phyloP scores from a whole-genome alignment of 2,797 vertebrate species.

The Ceryle rudis region DNA sequence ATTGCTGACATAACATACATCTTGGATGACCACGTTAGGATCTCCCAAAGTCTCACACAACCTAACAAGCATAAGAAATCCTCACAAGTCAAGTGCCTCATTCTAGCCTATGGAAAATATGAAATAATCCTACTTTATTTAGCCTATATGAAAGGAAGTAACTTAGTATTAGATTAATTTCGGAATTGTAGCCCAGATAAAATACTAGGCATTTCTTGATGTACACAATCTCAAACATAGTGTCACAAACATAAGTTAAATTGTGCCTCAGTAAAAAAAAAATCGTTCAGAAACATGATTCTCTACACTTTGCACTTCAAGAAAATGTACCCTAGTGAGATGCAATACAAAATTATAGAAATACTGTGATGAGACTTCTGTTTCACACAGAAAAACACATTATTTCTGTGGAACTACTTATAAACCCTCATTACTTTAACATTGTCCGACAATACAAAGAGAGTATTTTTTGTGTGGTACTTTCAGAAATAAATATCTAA shows the following conservation, averaged over 20 bases:
- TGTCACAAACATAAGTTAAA: neutral
- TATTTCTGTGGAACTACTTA: constrained; percentile 29
- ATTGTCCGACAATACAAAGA: neutral
- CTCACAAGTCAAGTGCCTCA: neutral
- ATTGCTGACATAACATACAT: neutral
- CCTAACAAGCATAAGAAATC: neutral
- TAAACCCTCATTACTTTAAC: neutral
- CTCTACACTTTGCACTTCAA: neutral
- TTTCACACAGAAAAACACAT: neutral
- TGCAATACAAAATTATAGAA: neutral
- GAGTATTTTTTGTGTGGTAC: neutral
- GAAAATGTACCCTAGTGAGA: neutral
- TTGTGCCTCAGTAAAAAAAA: neutral
- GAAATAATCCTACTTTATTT: neutral
- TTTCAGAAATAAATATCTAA: constrained; percentile 17
- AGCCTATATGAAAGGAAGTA: neutral
- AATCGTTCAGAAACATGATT: neutral
- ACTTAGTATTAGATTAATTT: neutral
- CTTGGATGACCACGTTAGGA: neutral
- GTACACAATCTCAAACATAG: neutral
- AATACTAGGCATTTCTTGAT: neutral
- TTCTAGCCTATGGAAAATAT: neutral
- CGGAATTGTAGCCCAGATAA: neutral
- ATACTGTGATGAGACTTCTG: neutral
- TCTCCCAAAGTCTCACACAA: neutral